These are phyloP conservation scores for Centruroides sculpturatus DNA, from an alignment of 1,140 invertebrate species.

Conservation along the genomic window DNA sequence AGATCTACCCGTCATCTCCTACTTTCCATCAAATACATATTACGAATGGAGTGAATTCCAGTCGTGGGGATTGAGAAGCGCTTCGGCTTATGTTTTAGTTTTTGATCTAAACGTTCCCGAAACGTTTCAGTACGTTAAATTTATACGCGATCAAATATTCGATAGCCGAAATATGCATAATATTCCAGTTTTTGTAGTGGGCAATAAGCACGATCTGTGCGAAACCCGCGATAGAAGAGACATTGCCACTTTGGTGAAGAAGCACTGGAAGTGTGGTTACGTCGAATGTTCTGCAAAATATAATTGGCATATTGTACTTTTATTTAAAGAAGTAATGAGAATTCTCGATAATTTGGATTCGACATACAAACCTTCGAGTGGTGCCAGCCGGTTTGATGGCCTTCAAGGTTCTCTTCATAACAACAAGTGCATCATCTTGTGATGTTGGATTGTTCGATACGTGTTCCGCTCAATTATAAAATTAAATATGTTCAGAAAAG, in stretches of 20 bases:
- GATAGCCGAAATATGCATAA: conserved; percentile 80
- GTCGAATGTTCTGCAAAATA: conserved; percentile 89
- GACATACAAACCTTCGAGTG: background rate
- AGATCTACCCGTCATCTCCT: conserved; percentile 58
- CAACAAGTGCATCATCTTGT: conserved; percentile 11
- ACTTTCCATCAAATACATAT: conserved; percentile 48
- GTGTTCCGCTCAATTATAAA: no score
- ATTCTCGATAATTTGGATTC: conserved; percentile 33
- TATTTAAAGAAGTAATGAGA: conserved; percentile 49
- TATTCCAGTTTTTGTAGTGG: conserved; percentile 78
- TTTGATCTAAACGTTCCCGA: conserved; percentile 84
- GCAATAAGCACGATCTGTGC: conserved; percentile 70
- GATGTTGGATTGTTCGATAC: background rate
- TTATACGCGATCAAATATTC: conserved; percentile 76
- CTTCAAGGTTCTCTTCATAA: background rate
- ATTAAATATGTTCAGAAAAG: no score
- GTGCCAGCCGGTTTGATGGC: conserved; percentile 1
- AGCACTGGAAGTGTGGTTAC: conserved; percentile 84
- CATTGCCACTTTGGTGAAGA: conserved; percentile 45
- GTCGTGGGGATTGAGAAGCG: conserved; percentile 50
- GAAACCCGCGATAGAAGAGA: conserved; percentile 39
- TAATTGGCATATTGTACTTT: conserved; percentile 50
- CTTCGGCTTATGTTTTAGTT: conserved; percentile 79
- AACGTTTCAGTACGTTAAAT: conserved; percentile 73
- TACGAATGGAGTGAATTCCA: conserved; percentile 76